Evolutionary conservation across 1,140 invertebrate genomes (phyloP).

Genomic region (Aporrectodea caliginosa): DNA sequence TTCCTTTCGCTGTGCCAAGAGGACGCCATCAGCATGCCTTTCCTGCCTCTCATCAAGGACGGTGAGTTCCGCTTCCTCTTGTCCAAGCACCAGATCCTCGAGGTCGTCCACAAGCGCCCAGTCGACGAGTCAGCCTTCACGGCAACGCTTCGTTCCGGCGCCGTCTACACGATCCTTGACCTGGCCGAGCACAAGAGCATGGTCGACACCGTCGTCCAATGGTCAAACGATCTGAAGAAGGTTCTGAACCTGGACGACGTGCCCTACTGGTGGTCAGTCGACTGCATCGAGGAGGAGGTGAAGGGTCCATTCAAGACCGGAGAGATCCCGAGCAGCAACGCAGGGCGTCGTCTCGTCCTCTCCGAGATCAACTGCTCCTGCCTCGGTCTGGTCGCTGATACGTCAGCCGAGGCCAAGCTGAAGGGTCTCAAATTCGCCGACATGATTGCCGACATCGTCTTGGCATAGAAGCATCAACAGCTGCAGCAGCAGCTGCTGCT

Average conservation of each 20-base stretch:
- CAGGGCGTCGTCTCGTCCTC: constrained; percentile 26
- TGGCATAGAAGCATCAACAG: too few species aligned
- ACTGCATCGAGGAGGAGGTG: constrained; percentile 29
- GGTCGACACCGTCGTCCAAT: constrained; percentile 26
- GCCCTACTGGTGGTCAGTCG: constrained; percentile 34
- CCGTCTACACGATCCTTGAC: constrained; percentile 31
- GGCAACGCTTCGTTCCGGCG: constrained; percentile 28
- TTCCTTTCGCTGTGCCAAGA: constrained; percentile 25
- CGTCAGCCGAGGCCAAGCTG: constrained; percentile 29
- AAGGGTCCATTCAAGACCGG: constrained; percentile 14
- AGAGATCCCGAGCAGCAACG: constrained; percentile 26
- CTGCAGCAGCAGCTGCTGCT: too few species aligned
- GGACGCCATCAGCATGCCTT: constrained; percentile 34
- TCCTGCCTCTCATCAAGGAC: constrained; percentile 33
- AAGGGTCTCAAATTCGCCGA: constrained; percentile 32
- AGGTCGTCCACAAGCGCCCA: constrained; percentile 32
- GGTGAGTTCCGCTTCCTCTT: constrained; percentile 34
- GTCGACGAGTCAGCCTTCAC: constrained; percentile 33
- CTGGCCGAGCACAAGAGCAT: constrained; percentile 22
- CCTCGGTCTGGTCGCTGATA: constrained; percentile 31
- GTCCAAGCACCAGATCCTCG: constrained; percentile 28
- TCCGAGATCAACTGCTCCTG: constrained; percentile 33
- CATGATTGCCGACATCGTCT: constrained; percentile 28
- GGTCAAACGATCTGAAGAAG: constrained; percentile 27
- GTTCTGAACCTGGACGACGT: constrained; percentile 30